phyloP scores from a whole-genome alignment of 2,888 invertebrate genomes.

The Cephus pulcher region DNA sequence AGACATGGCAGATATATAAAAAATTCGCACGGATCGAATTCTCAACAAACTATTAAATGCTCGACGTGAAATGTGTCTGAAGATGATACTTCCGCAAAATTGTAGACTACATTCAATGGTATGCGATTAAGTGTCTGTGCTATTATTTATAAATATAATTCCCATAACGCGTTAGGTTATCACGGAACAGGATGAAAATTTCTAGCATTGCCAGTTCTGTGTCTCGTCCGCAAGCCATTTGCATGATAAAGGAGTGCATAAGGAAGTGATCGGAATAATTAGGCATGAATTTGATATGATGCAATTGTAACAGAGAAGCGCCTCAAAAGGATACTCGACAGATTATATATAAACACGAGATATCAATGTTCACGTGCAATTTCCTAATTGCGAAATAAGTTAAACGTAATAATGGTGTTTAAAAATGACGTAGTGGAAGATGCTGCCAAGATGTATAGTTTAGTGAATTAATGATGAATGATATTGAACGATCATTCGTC shows the following conservation, averaged over 20 bases:
- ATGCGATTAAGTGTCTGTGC: constrained; percentile 20
- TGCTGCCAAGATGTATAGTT: not conserved
- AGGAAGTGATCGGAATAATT: not conserved
- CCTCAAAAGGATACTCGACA: not conserved
- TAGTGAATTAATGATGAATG: not conserved
- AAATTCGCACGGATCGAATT: not conserved
- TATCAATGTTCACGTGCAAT: not conserved
- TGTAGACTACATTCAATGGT: constrained; percentile 6
- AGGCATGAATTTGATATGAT: not conserved
- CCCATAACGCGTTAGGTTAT: not conserved
- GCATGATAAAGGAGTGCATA: not conserved
- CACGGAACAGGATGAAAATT: not conserved
- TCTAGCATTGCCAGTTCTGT: not conserved
- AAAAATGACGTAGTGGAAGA: not conserved
- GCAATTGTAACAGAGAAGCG: not conserved
- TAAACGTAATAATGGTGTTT: not conserved
- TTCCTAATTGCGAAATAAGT: not conserved
- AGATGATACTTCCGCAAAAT: constrained; percentile 9
- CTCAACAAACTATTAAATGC: not conserved
- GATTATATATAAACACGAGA: not conserved
- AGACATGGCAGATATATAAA: not conserved
- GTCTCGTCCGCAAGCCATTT: not conserved
- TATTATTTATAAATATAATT: constrained; percentile 18
- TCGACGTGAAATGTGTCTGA: not conserved
- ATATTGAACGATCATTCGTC: not conserved